A percentile compares a stretch with the other conserved stretches of the same genome.
Conservation (phyloP, 2,113 vertebrate genomes). For the Hippocampus zosterae region DNA sequence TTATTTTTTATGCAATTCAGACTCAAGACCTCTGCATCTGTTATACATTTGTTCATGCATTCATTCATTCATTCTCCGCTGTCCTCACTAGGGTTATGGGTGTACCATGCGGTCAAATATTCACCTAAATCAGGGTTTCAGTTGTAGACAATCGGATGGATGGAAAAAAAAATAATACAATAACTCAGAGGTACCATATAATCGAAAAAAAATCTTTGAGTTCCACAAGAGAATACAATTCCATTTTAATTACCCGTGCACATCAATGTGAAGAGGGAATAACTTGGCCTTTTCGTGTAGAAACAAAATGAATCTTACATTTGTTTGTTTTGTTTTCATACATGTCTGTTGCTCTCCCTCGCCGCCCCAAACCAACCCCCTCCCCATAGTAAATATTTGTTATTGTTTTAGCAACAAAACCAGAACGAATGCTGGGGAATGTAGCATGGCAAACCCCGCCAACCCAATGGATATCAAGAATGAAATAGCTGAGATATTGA, state of each 20-base stretch:
- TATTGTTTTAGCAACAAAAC: conserved; percentile 36
- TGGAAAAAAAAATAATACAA: not conserved
- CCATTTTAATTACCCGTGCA: not conserved
- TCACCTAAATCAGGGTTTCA: not conserved
- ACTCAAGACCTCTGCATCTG: no score
- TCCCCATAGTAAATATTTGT: conserved; percentile 45
- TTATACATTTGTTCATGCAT: no score
- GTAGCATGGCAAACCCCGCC: conserved; percentile 23
- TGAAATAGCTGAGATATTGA: conserved; percentile 32
- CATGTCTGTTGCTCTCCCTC: conserved; percentile 11
- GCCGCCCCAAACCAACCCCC: conserved; percentile 19
- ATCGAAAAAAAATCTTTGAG: not conserved
- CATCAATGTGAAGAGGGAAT: not conserved
- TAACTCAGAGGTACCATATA: not conserved
- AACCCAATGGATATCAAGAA: conserved; percentile 23
- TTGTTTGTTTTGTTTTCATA: not conserved
- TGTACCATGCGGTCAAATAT: not conserved
- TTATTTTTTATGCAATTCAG: not conserved
- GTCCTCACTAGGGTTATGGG: no score
- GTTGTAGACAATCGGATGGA: not conserved
- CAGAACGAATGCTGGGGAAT: conserved; percentile 21
- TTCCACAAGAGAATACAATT: not conserved
- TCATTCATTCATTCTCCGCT: no score
- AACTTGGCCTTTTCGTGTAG: conserved; percentile 6
- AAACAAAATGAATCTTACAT: not conserved